phyloP scores from a whole-genome alignment of 2,888 invertebrate species.

The Sphinx pinastri region DNA sequence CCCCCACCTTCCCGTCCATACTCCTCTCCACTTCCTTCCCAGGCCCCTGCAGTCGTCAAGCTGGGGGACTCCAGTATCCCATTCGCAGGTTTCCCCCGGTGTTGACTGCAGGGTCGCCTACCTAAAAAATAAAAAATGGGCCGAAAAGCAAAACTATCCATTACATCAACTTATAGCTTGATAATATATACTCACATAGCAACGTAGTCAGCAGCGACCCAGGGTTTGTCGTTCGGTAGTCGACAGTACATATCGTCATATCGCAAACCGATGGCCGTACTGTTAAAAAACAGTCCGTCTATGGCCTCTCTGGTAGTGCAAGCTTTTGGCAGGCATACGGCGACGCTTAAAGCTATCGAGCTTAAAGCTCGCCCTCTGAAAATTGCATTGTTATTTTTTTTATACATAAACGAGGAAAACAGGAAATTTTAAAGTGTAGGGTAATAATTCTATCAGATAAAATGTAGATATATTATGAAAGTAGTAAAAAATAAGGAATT shows the following conservation, averaged over 20 bases:
- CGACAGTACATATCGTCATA: constrained; percentile 60
- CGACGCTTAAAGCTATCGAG: constrained; percentile 43
- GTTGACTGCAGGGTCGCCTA: too few relatives aligned
- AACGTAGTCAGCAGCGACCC: constrained; percentile 67
- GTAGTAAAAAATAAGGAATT: too few relatives aligned
- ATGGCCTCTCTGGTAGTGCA: constrained; percentile 61
- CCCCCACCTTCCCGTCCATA: too few relatives aligned
- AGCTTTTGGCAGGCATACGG: constrained; percentile 64
- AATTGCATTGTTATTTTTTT: not conserved
- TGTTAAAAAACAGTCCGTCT: constrained; percentile 44
- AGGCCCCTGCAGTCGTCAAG: too few relatives aligned
- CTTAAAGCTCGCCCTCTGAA: not conserved
- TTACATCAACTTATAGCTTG: too few relatives aligned
- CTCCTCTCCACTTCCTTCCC: too few relatives aligned
- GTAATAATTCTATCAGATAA: too few relatives aligned
- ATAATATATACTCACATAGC: constrained; percentile 58
- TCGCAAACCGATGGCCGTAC: constrained; percentile 42
- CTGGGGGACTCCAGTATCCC: too few relatives aligned
- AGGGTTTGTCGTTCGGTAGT: constrained; percentile 67
- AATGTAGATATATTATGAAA: too few relatives aligned
- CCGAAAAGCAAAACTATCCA: too few relatives aligned
- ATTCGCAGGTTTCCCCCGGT: too few relatives aligned
- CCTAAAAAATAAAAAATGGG: too few relatives aligned
- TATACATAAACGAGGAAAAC: not conserved
- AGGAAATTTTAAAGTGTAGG: not conserved